Percentiles rank a stretch among this genome's conserved stretches.
phyloP scores from a whole-genome alignment of 2,113 vertebrate genomes.

The Phrynosoma blainvillii region DNA sequence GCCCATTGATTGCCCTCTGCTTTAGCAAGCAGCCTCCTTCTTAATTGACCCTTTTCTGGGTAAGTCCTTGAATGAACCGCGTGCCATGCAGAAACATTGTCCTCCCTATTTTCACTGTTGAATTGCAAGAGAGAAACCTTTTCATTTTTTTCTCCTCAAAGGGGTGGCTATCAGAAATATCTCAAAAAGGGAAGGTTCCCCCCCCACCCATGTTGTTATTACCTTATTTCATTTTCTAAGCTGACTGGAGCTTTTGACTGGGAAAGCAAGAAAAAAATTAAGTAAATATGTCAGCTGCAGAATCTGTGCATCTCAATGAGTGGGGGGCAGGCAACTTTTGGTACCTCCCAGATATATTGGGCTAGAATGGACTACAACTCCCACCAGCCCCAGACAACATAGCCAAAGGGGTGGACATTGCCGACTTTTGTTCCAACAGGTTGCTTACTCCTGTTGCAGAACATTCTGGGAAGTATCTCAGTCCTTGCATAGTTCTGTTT shows the following conservation, averaged over 20 bases:
- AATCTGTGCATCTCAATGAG: background rate
- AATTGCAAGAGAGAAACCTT: background rate
- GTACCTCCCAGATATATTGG: too few species aligned
- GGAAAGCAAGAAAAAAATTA: background rate
- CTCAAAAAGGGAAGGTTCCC: background rate
- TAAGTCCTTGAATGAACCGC: conserved; percentile 24
- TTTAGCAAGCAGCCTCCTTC: conserved; percentile 42
- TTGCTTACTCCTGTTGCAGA: background rate
- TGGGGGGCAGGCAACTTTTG: too few species aligned
- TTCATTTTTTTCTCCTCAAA: background rate
- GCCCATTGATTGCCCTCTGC: conserved; percentile 45
- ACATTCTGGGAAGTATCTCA: background rate
- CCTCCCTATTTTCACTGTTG: background rate
- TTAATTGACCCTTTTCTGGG: conserved; percentile 15
- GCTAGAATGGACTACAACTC: background rate
- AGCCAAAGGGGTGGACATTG: background rate
- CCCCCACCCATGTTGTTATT: background rate
- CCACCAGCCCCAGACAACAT: background rate
- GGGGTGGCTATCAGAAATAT: background rate
- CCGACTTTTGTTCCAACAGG: background rate
- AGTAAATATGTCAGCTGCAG: background rate
- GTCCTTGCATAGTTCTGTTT: background rate
- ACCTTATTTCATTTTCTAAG: background rate
- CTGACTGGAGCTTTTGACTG: background rate
- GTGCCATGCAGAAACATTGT: background rate